Conservation (phyloP, 2,888 invertebrate genomes). For the Odiellus spinosus region DNA sequence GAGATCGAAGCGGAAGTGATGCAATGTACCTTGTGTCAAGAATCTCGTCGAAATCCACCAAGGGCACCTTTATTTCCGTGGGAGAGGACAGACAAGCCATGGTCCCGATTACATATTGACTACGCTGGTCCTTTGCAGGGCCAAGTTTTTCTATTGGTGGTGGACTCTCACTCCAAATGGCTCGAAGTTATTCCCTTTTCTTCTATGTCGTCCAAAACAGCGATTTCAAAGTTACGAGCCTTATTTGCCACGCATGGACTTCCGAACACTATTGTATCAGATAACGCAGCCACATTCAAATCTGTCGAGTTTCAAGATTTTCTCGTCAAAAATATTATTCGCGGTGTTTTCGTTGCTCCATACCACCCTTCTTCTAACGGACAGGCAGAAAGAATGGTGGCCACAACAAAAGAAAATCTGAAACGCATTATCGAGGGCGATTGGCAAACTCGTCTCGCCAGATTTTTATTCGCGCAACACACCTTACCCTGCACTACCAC, state of each 20-base stretch:
- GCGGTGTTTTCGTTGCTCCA: conserved; percentile 2
- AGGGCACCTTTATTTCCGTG: background rate
- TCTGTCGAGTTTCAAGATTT: conserved; percentile 21
- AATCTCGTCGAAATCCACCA: conserved; percentile 1
- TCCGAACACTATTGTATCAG: conserved; percentile 20
- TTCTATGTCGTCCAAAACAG: conserved; percentile 12
- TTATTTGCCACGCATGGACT: conserved; percentile 20
- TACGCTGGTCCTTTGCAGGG: conserved; percentile 16
- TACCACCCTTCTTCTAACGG: conserved; percentile 7
- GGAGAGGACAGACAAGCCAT: conserved; percentile 1
- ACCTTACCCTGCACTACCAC: no score
- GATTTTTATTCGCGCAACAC: no score
- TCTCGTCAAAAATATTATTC: conserved; percentile 5
- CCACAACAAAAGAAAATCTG: conserved; percentile 3
- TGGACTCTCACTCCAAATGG: conserved; percentile 22
- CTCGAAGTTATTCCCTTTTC: conserved; percentile 18
- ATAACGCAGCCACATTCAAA: conserved; percentile 22
- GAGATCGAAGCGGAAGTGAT: conserved; percentile 1
- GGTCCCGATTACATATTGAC: conserved; percentile 3
- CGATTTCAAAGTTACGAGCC: conserved; percentile 13
- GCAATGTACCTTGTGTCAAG: background rate
- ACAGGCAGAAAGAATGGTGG: conserved; percentile 7
- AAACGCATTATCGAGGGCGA: background rate
- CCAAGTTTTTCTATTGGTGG: conserved; percentile 19
- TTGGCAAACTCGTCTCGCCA: background rate